Base-by-base conservation (phyloP, 37 sponge, comb jelly and placozoan genomes). In the Cliona cf. orientalis region DNA sequence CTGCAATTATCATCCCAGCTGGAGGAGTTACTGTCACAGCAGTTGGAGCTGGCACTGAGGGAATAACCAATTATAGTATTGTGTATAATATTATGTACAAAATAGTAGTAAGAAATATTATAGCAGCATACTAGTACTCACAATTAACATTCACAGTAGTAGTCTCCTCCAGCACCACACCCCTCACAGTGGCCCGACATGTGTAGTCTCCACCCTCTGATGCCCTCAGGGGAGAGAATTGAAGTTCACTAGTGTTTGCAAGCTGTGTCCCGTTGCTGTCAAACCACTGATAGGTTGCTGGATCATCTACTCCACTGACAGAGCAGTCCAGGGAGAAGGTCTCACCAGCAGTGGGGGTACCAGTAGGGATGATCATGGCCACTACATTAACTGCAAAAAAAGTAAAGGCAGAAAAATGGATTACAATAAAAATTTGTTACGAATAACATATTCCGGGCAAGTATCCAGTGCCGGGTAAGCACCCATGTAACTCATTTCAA, bases 191-290 rank as follows among this genome's bases (percentile, higher is more conserved):
- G 71, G 28, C 45, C 23, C 3, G 22, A 23, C 71, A 70, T 14
- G 46, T 35, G 71, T 70, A 70, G 36, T 25, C 43, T 23, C 71
- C 71, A 43, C 71, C 71, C 11, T 70, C 45, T 23, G 71, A 70
- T 4, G 71, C 43, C 46, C 45, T 40, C 26, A 70, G 36, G 4
- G 2, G 46, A 42, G 43, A 2, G 45, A 70, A 70, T 2, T 17
- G 41, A 2, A 70, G 71, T 5, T 4, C 26, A 29, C 71, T 42
- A 14, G 7, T 17, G 45, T 43, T 5, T 2, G 5, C 25, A 4
- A 2, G 23, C 5, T 4, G 1, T 29, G 46, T 44, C 45, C 35
- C 35, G 25, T 42, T 42, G n/a, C 4, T 22, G 71, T 70, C 71
- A 19, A 40, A 25, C 71, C 71, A 70, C 26, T 7, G 2, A 5